Percentiles rank a stretch among this genome's conserved stretches.
phyloP scores from a whole-genome alignment of 2,888 invertebrate species.

The Ormyrus labotus region DNA sequence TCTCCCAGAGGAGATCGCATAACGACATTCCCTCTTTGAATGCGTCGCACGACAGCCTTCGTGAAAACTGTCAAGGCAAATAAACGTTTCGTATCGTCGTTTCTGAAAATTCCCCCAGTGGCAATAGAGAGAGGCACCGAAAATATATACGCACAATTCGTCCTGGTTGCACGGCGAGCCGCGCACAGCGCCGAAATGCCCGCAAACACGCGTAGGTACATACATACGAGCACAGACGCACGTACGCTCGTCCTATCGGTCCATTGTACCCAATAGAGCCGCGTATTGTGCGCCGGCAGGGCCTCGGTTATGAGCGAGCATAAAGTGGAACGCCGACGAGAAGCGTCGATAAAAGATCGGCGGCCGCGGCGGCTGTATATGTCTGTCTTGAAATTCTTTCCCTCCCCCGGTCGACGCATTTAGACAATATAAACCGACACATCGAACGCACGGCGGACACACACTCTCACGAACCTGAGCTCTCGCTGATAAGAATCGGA shows the following conservation, averaged over 20 bases:
- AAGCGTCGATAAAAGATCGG: conserved; percentile 54
- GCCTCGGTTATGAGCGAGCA: conserved; percentile 53
- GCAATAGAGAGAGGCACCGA: not conserved
- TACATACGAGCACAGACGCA: not conserved
- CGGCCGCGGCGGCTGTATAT: not conserved
- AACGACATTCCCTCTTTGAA: not conserved
- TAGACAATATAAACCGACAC: too few relatives aligned
- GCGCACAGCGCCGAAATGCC: not conserved
- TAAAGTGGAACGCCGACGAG: conserved; percentile 57
- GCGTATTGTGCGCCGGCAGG: conserved; percentile 31
- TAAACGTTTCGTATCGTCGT: conserved; percentile 16
- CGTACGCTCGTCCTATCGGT: conserved; percentile 12
- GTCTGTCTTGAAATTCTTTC: conserved; percentile 21
- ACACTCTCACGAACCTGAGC: not conserved
- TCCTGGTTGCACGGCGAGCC: not conserved
- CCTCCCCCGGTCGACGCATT: not conserved
- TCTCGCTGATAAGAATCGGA: conserved; percentile 36
- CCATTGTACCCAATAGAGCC: conserved; percentile 46
- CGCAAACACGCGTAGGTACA: not conserved
- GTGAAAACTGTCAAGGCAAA: conserved; percentile 1
- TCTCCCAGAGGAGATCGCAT: too few relatives aligned
- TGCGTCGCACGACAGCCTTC: not conserved
- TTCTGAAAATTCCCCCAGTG: conserved; percentile 2
- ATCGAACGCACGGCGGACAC: not conserved
- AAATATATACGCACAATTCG: conserved; percentile 4